Base-by-base conservation (phyloP, 2,888 invertebrate genomes). In the Synanthedon formicaeformis region DNA sequence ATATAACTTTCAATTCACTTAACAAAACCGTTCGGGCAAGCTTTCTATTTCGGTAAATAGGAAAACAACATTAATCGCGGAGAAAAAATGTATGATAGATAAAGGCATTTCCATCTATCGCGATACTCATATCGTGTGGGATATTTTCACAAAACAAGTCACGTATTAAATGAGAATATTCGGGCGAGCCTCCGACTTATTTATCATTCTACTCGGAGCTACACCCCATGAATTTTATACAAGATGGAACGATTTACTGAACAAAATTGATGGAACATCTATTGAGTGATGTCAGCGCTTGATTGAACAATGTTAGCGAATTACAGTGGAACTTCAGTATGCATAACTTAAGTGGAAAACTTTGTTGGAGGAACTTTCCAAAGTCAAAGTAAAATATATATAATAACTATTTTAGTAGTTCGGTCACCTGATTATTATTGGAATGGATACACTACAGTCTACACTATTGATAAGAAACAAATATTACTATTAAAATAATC, bases 161-260 rank as follows among this genome's bases (percentile, higher is more conserved):
- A 87, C 86, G 86, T 87, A 85, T 79, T 84, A 86, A 85, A 87
- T 87, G 86, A 84, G 86, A 86, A 86, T 87, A 87, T 86, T 87
- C 81, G 85, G 82, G 73, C 80, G 74, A 82, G 79, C 81, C 85
- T 78, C 81, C 67, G 70, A 76, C 85, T 85, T 87, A 87, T 87
- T 86, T 86, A 87, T 87, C 87, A 87, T 87, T 82, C 86, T 75
- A 73, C 78, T 79, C 83, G 77, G 74, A 74, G 78, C 81, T 82
- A 80, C 83, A 81, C 80, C 79, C 85, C 82, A 85, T 87, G 85
- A 87, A 86, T 87, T 86, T 86, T 84, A 82, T 86, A 86, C 84
- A 86, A 86, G 86, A 86, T 85, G 82, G 86, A 86, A 79, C 85
- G 86, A 86, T 85, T 86, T 86, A 83, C 75, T 79, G 77, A 81